Evolutionary conservation across 2,888 invertebrate genomes (phyloP).

Genomic region (Mayetiola destructor): DNA sequence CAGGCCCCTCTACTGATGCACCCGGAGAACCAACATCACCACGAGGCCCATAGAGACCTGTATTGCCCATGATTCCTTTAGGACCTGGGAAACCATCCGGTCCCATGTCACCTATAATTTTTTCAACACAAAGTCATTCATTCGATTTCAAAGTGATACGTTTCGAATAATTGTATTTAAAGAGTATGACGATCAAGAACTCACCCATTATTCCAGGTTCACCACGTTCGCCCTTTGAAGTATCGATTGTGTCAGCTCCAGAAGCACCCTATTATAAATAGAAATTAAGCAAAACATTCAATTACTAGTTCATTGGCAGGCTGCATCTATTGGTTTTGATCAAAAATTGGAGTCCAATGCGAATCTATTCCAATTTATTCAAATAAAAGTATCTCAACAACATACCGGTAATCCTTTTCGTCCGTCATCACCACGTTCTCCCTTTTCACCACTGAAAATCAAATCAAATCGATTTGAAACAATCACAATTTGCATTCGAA

Average conservation of each 20-base stretch:
- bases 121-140: too few relatives aligned
- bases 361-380: background rate
- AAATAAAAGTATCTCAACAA: background rate
- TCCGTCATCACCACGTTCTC: constrained; percentile 35
- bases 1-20: constrained; percentile 36
- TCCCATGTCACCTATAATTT: constrained; percentile 22
- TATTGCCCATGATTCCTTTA: constrained; percentile 37
- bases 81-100: constrained; percentile 32
- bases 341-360: too few relatives aligned
- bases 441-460: constrained; percentile 25
- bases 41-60: constrained; percentile 31
- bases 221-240: constrained; percentile 23
- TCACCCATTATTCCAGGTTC: constrained; percentile 16
- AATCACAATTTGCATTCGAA: too few relatives aligned
- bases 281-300: too few relatives aligned
- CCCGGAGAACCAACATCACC: constrained; percentile 36
- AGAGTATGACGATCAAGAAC: constrained; percentile 17
- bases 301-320: too few relatives aligned
- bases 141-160: too few relatives aligned
- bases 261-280: too few relatives aligned
- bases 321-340: too few relatives aligned
- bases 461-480: constrained; percentile 31
- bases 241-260: background rate
- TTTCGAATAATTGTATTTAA: too few relatives aligned
- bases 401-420: constrained; percentile 23